These are phyloP conservation scores for Polyploca ridens DNA, from an alignment of 2,888 invertebrate genomes.

Conservation along the genomic window DNA sequence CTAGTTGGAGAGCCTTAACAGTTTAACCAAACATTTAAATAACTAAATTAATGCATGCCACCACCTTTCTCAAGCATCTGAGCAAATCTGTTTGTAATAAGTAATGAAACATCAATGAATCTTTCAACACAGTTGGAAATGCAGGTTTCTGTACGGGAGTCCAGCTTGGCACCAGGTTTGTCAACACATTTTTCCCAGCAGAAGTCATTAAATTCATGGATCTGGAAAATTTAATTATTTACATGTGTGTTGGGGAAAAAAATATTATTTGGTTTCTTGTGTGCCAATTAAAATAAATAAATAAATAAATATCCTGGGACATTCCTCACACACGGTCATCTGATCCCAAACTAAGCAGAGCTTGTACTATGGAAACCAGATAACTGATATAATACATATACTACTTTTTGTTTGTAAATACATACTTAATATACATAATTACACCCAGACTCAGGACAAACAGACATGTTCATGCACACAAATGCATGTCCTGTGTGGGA, in stretches of 20 bases:
- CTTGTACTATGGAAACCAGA: too few relatives aligned
- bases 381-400: too few relatives aligned
- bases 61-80: slow-evolving; percentile 92
- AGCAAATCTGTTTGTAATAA: slow-evolving; percentile 95
- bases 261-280: too few relatives aligned
- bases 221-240: slow-evolving; percentile 83
- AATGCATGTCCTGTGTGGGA: too few relatives aligned
- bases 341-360: too few relatives aligned
- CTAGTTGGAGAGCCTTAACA: not conserved
- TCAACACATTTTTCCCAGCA: slow-evolving; percentile 99
- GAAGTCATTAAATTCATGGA: slow-evolving; percentile 96
- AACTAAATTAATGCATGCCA: slow-evolving; percentile 72
- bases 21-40: slow-evolving; percentile 12
- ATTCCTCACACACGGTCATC: too few relatives aligned
- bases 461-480: too few relatives aligned
- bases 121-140: slow-evolving; percentile 96
- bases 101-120: slow-evolving; percentile 95
- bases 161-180: slow-evolving; percentile 94
- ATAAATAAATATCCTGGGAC: too few relatives aligned
- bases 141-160: slow-evolving; percentile 95
- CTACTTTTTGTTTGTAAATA: too few relatives aligned
- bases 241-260: not conserved
- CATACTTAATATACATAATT: too few relatives aligned
- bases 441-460: too few relatives aligned
- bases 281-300: too few relatives aligned